Base-by-base conservation (phyloP, 1,140 invertebrate genomes). In the Lysiphlebus fabarum region DNA sequence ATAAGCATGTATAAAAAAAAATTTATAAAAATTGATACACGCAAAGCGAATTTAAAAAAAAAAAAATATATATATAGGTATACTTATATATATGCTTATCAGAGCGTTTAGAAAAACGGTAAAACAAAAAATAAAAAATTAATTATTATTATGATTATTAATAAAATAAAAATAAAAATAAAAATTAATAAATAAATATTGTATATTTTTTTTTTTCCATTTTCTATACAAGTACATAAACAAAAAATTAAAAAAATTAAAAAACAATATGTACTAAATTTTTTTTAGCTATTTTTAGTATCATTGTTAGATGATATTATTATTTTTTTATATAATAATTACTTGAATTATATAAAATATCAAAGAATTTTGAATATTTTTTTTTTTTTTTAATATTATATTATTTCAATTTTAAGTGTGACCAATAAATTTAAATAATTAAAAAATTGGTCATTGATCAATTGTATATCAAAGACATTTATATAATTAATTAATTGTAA, bases 401-500 rank as follows among this genome's bases (percentile, higher is more conserved):
- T 26, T 26, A 26, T 26, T n/a, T n/a, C n/a, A n/a, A n/a, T n/a
- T n/a, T 26, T 26, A 26, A 26, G 17, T 26, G 17, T 26, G 17
- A 26, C 17, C 17, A 49, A 49, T 56, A n/a, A n/a, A 6, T 45
- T 45, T 11, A 45, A 45, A 50, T 51, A 51, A 65, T 61, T n/a
- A n/a, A n/a, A 26, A 26, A 26, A 26, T 26, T 26, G 17, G 45
- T 56, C 64, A 55, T 60, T 62, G 50, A 58, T 61, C 57, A 50
- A 63, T 68, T 58, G 34, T 53, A 65, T 65, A 61, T 64, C 42
- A 58, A 60, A 63, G 62, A 65, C 59, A 53, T 65, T 67, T 70
- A 37, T 17, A 17, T 48, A 40, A 7, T 49, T 48, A 40, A 7
- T 49, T 48, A 51, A 37, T n/a, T 12, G 6, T 40, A 7, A 12